Base-by-base conservation (phyloP, 2,113 vertebrate genomes). In the Dolichotis patagonum region DNA sequence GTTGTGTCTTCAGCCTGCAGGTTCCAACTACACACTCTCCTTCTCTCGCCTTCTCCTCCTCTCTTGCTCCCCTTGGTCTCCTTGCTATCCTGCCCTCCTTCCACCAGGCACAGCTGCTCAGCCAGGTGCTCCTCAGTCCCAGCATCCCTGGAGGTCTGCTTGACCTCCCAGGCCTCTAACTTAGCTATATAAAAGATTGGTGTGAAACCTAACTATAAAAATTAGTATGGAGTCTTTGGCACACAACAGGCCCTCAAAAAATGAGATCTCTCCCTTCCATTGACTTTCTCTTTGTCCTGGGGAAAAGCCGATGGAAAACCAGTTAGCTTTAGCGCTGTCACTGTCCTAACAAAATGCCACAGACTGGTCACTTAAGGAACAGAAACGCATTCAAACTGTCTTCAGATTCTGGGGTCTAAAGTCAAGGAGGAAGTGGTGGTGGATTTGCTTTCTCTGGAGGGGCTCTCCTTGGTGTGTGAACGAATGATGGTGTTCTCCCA, bases 91-190 rank as follows among this genome's bases (percentile, higher is more conserved):
- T n/a, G 8, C 58, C 14, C 5, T 6, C 17, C 3, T 10, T 63
- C 35, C 46, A 56, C 38, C 7, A 11, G 24, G 12, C 17, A 24
- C 73, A 26, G 49, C 19, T 77, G 46, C 43, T 75, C 67, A 4
- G 67, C 67, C 67, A 38, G 7, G n/a, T 38, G 67, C 8, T 20
- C 19, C 22, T 22, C 41, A 28, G 41, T 13, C 26, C 41, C 19
- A 38, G 32, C 0, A 0, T 46, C 58, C 81, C 52, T 28, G 43
- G 35, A 58, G 10, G 20, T 49, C 52, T 30, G 7, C 2, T 26
- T 49, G 22, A 46, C 4, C 11, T 28, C 73, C 35, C 0, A 4
- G 1, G 13, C 20, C 41, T 7, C 30, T 35, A 7, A 0, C 20
- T 26, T 30, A 38, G 10, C 43, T 73, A 19, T 52, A 4, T 32